These are phyloP conservation scores for Hylaeus volcanicus DNA, from an alignment of 1,140 invertebrate genomes.

Conservation along the genomic window DNA sequence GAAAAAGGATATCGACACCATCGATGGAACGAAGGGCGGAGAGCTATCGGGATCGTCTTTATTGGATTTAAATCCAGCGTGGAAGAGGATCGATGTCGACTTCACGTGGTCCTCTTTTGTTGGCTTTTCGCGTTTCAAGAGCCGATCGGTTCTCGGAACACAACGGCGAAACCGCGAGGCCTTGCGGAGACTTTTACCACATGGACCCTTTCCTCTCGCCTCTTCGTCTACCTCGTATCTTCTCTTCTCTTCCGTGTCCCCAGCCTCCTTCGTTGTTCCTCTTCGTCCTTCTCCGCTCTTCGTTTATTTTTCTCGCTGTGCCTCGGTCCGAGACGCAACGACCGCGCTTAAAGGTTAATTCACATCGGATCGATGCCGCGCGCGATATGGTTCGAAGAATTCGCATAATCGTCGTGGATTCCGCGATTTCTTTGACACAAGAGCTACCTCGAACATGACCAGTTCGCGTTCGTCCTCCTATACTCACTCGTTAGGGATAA, in stretches of 20 bases:
- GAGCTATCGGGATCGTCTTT: background rate
- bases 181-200: conserved; percentile 47
- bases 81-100: background rate
- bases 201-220: conserved; percentile 46
- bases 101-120: conserved; percentile 20
- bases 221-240: conserved; percentile 55
- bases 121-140: conserved; percentile 47
- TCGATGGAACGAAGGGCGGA: background rate
- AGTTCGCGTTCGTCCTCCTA: background rate
- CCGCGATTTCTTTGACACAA: background rate
- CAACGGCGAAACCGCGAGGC: conserved; percentile 61
- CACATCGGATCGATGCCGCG: conserved; percentile 1
- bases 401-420: background rate
- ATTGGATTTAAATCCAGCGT: conserved; percentile 6
- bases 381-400: background rate
- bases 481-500: background rate
- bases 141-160: conserved; percentile 70
- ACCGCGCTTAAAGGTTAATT: conserved; percentile 15
- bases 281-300: conserved; percentile 21
- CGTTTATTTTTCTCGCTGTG: conserved; percentile 13
- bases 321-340: background rate
- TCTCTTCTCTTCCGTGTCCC: conserved; percentile 52
- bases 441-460: background rate
- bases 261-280: conserved; percentile 44
- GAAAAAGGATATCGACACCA: background rate